Evolutionary conservation across 2,797 vertebrate genomes (phyloP).

Genomic region (Pempheris klunzingeri): DNA sequence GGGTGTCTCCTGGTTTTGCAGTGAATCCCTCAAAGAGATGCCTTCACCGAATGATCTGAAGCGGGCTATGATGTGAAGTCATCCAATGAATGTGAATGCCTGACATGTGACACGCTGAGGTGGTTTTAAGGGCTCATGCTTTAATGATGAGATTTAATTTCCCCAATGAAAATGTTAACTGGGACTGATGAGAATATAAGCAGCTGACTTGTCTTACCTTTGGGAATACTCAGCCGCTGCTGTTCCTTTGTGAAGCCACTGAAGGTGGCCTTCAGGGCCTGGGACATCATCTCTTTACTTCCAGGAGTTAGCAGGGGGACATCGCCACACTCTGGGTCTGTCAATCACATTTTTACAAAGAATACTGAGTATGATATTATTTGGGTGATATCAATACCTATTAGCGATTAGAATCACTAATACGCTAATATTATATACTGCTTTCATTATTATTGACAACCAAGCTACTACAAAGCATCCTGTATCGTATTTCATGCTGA

Average conservation of each 20-base stretch:
- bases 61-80: slow-evolving; percentile 8
- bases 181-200: slow-evolving; percentile 7
- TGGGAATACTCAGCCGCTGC: slow-evolving; percentile 95
- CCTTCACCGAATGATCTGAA: slow-evolving; percentile 28
- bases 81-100: neutral
- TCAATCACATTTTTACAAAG: slow-evolving; percentile 49
- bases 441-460: slow-evolving; percentile 28
- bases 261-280: slow-evolving; percentile 97
- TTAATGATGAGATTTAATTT: slow-evolving; percentile 23
- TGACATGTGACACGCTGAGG: slow-evolving; percentile 4
- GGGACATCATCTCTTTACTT: slow-evolving; percentile 99
- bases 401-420: slow-evolving; percentile 7
- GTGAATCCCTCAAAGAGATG: slow-evolving; percentile 28
- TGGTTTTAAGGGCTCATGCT: slow-evolving; percentile 11
- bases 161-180: slow-evolving; percentile 31
- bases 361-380: slow-evolving; percentile 9
- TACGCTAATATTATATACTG: neutral
- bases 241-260: slow-evolving; percentile 98
- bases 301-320: slow-evolving; percentile 97
- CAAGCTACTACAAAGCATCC: neutral
- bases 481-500: slow-evolving; percentile 35
- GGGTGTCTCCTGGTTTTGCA: slow-evolving; percentile 39
- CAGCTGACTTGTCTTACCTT: slow-evolving; percentile 86
- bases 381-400: neutral
- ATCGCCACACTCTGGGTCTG: slow-evolving; percentile 98